Conservation (phyloP, 2,888 invertebrate genomes). For the Acheta domesticus region DNA sequence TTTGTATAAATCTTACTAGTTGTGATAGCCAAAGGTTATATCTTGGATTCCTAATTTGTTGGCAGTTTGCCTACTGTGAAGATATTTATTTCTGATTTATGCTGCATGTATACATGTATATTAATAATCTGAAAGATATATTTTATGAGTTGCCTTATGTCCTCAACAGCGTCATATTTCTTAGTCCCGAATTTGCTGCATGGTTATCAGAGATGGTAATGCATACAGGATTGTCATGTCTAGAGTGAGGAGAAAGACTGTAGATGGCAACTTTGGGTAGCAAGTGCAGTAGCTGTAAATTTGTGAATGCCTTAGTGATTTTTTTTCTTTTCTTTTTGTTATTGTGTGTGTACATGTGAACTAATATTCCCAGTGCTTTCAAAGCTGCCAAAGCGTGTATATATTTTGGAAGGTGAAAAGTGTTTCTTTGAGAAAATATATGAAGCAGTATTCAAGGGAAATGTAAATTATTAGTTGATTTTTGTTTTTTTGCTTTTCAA, state of each 20-base stretch:
- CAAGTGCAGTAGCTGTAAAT: conserved; percentile 2
- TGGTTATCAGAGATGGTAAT: background rate
- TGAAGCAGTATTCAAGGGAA: conserved; percentile 10
- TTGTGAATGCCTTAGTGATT: background rate
- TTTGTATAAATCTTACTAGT: background rate
- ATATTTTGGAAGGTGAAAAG: background rate
- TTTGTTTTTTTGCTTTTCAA: background rate
- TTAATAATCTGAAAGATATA: background rate
- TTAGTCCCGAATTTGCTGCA: conserved; percentile 4
- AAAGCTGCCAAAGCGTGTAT: conserved; percentile 18
- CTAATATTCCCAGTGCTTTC: conserved; percentile 18
- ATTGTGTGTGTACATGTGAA: conserved; percentile 18
- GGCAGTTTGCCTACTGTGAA: background rate
- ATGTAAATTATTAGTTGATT: conserved; percentile 4
- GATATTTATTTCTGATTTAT: background rate
- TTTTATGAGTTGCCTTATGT: background rate
- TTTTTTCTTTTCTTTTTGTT: background rate
- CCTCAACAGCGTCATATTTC: background rate
- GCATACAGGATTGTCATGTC: conserved; percentile 1
- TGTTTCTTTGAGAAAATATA: conserved; percentile 18
- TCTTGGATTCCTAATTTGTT: background rate
- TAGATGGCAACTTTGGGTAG: conserved; percentile 18
- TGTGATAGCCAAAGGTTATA: background rate
- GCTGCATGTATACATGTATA: conserved; percentile 7
- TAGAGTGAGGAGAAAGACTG: background rate